Evolutionary conservation across 1,140 invertebrate species (phyloP).

Genomic region (honey bee (Apis mellifera)): Amel_HAv3.1 CM009938.2:4798501-4799000

Average conservation of each 20-base stretch:
- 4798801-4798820: too few species aligned
- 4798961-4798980: too few species aligned
- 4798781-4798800: not conserved
- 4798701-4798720: constrained; percentile 59
- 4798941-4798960: too few species aligned
- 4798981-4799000: too few species aligned
- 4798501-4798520: constrained; percentile 37
- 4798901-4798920: too few species aligned
- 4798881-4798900: too few species aligned
- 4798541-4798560: constrained; percentile 58
- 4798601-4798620: not conserved
- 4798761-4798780: not conserved
- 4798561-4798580: not conserved
- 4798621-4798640: constrained; percentile 59
- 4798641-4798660: constrained; percentile 61
- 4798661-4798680: constrained; percentile 69
- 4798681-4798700: constrained; percentile 23
- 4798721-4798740: constrained; percentile 72
- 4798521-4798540: constrained; percentile 58
- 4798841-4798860: not conserved
- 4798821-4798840: not conserved
- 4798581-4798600: constrained; percentile 21
- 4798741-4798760: constrained; percentile 44
- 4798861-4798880: too few species aligned
- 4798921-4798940: too few species aligned